phyloP scores from a whole-genome alignment of 1,140 invertebrate species.

The Conus betulinus region DNA sequence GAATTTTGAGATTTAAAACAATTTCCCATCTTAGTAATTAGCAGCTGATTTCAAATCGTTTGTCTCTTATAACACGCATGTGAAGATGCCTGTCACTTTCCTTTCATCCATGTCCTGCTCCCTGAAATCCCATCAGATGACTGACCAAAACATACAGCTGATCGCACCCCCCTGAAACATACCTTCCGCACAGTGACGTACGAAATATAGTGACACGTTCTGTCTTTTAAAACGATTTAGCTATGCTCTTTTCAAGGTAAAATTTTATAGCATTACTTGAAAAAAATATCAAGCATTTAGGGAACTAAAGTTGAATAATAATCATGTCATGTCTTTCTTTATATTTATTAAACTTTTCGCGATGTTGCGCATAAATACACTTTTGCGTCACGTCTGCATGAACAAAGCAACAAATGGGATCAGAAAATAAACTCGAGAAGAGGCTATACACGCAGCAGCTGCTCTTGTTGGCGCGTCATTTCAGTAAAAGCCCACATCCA shows the following conservation, averaged over 20 bases:
- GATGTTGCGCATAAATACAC: neutral
- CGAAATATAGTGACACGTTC: neutral
- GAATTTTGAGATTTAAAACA: conserved; percentile 74
- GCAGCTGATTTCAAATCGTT: neutral
- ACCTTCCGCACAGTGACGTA: conserved; percentile 24
- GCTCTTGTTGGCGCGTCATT: too few relatives aligned
- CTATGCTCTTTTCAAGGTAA: neutral
- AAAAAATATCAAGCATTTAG: neutral
- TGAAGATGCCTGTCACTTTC: neutral
- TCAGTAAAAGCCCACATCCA: too few relatives aligned
- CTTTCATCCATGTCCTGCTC: conserved; percentile 23
- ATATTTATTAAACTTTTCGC: neutral
- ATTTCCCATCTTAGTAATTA: conserved; percentile 71
- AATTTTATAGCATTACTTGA: neutral
- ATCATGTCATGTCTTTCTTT: neutral
- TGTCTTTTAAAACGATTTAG: neutral
- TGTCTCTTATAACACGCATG: neutral
- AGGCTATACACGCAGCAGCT: neutral
- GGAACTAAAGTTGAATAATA: neutral
- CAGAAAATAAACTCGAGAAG: neutral
- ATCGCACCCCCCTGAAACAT: neutral
- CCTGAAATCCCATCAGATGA: conserved; percentile 28
- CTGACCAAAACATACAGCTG: conserved; percentile 47
- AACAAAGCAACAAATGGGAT: conserved; percentile 7
- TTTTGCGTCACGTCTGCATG: conserved; percentile 1